Conservation (phyloP, 2,888 invertebrate species). For the Cepaea hortensis region DNA sequence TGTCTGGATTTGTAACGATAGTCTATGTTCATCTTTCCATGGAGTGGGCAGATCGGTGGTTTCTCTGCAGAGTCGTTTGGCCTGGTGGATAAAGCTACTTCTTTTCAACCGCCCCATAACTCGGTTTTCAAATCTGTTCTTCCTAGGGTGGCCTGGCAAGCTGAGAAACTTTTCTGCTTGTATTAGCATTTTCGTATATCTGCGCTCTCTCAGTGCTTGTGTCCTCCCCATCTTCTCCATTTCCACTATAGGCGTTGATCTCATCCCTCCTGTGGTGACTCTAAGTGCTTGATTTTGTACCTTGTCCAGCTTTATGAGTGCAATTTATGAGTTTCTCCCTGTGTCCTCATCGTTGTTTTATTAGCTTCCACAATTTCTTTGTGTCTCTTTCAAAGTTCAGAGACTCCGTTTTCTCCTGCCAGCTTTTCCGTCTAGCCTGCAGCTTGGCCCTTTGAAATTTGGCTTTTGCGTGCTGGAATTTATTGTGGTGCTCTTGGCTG, state of each 20-base stretch:
- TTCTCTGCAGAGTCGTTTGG: not conserved
- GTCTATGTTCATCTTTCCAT: not conserved
- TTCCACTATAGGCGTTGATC: not conserved
- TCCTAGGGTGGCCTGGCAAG: not conserved
- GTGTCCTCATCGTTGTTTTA: no score
- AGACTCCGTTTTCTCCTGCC: no score
- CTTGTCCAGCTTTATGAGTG: not conserved
- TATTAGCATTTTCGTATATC: not conserved
- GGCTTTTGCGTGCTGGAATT: no score
- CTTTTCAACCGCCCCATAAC: not conserved
- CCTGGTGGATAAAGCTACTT: not conserved
- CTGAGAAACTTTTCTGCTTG: conserved; percentile 7
- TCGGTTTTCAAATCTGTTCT: not conserved
- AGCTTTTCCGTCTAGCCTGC: no score
- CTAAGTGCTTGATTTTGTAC: not conserved
- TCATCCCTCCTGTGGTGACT: not conserved
- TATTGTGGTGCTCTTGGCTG: no score
- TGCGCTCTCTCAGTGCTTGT: conserved; percentile 1
- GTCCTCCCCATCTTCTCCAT: not conserved
- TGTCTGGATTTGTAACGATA: not conserved
- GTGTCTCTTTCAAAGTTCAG: no score
- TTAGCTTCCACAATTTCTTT: no score
- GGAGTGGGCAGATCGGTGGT: not conserved
- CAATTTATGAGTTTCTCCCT: no score
- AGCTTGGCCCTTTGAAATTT: no score